A percentile compares a stretch with the other conserved stretches of the same genome.
These are phyloP conservation scores for Metridium senile DNA, from an alignment of 92 coral and sea anemone genomes.

Conservation along the genomic window DNA sequence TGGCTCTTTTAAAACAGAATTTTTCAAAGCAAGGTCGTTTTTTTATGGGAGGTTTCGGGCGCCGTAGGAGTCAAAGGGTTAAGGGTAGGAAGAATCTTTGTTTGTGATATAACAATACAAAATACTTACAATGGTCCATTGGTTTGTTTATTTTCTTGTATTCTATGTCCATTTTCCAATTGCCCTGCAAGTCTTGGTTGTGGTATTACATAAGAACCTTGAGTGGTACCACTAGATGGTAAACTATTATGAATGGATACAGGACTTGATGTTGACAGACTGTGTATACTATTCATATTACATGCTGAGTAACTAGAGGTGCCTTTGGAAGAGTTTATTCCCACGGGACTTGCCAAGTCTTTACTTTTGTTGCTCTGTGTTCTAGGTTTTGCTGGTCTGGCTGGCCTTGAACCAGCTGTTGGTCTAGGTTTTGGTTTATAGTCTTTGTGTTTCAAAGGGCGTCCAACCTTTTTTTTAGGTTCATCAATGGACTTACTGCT, in stretches of 20 bases:
- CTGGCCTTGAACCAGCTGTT: constrained; percentile 14
- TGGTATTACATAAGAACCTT: constrained; percentile 54
- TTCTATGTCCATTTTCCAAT: constrained; percentile 65
- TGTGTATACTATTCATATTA: too few species aligned
- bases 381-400: constrained; percentile 28
- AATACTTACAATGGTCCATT: constrained; percentile 86
- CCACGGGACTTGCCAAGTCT: not conserved
- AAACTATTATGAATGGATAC: constrained; percentile 57
- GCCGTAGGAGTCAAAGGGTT: too few species aligned
- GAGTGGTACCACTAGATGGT: constrained; percentile 36
- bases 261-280: constrained; percentile 40
- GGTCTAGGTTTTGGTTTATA: constrained; percentile 18
- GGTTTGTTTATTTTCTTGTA: constrained; percentile 42
- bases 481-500: constrained; percentile 67
- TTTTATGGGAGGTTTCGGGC: too few species aligned
- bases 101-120: too few species aligned
- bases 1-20: too few species aligned
- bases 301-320: too few species aligned
- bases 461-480: constrained; percentile 87
- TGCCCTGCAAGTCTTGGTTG: constrained; percentile 68
- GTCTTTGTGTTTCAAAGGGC: constrained; percentile 57
- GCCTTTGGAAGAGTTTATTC: too few species aligned
- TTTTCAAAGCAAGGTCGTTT: too few species aligned
- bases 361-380: constrained; percentile 14
- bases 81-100: too few species aligned